These are phyloP conservation scores for Mechanitis messenoides DNA, from an alignment of 2,888 invertebrate species.

Conservation along the genomic window DNA sequence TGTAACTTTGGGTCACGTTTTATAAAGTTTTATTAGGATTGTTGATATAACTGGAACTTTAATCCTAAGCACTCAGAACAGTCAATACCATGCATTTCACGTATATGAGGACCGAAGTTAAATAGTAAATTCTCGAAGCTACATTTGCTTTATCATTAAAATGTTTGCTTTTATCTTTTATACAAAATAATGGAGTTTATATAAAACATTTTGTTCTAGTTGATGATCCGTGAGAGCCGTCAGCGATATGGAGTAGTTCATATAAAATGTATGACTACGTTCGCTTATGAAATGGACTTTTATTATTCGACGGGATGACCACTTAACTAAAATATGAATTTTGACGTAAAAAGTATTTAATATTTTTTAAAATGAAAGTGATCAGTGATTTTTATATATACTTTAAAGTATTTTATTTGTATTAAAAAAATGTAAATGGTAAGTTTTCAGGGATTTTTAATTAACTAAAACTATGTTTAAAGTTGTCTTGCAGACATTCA, in stretches of 20 bases:
- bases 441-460: too few species aligned
- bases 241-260: conserved; percentile 3
- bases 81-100: not conserved
- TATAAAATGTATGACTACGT: conserved; percentile 5
- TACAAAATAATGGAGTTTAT: conserved; percentile 2
- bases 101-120: not conserved
- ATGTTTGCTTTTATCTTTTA: not conserved
- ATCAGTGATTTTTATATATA: too few species aligned
- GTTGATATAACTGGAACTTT: too few species aligned
- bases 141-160: not conserved
- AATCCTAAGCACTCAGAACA: not conserved
- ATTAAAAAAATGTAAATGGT: too few species aligned
- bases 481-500: not conserved
- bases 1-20: not conserved
- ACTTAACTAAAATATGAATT: not conserved
- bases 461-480: not conserved
- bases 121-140: conserved; percentile 1
- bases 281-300: conserved; percentile 1
- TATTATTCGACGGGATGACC: not conserved
- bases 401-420: too few species aligned
- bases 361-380: too few species aligned
- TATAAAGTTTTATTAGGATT: conserved; percentile 1
- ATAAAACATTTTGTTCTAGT: not conserved
- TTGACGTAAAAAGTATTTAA: not conserved
- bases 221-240: not conserved